Conservation (phyloP, 2,113 vertebrate species). For the Macquaria ambigua region DNA sequence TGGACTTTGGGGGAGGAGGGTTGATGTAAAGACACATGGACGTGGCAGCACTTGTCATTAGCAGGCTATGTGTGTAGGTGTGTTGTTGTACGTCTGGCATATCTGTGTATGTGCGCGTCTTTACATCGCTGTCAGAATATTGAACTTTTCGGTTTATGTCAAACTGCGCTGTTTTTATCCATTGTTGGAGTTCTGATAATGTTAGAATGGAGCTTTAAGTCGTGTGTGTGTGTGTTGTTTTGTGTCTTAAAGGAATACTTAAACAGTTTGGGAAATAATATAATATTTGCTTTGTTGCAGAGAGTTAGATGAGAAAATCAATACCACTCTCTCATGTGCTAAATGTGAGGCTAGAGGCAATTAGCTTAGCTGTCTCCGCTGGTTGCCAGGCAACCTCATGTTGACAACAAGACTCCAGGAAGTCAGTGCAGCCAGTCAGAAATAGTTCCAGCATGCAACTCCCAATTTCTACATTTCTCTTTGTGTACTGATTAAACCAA, state of each 20-base stretch:
- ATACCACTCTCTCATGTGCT: too few relatives aligned
- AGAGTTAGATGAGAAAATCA: background rate
- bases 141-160: constrained; percentile 2
- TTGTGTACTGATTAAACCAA: background rate
- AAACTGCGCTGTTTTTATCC: constrained; percentile 8
- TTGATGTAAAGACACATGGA: background rate
- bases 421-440: background rate
- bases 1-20: background rate
- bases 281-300: background rate
- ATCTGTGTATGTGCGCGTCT: constrained; percentile 14
- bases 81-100: background rate
- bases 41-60: background rate
- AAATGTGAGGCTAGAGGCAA: background rate
- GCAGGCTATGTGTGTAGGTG: constrained; percentile 5
- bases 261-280: constrained; percentile 7
- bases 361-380: background rate
- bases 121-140: background rate
- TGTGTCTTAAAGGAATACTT: constrained; percentile 34
- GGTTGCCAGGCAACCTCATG: background rate
- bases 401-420: background rate
- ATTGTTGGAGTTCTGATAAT: background rate
- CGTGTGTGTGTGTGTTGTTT: background rate
- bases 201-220: constrained; percentile 12
- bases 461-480: background rate
- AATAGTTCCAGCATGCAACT: background rate